These are phyloP conservation scores for Ictalurus furcatus DNA, from an alignment of 2,113 vertebrate genomes.

Conservation along the genomic window DNA sequence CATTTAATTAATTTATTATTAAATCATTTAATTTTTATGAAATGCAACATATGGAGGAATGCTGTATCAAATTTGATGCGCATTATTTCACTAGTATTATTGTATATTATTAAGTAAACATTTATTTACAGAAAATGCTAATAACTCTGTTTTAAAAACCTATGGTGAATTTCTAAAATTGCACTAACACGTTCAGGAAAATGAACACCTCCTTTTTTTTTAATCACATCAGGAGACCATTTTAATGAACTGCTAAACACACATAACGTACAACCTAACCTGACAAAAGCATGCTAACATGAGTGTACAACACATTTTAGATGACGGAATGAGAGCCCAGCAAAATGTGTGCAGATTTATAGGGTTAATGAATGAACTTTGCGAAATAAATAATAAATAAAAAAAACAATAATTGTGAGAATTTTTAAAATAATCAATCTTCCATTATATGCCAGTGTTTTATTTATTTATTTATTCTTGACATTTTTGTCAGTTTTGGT, in stretches of 20 bases:
- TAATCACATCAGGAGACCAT: not conserved
- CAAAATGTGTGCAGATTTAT: not conserved
- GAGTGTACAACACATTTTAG: not conserved
- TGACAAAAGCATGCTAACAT: not conserved
- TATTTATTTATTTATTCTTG: not conserved
- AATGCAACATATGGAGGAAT: not conserved
- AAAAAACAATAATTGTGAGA: not conserved
- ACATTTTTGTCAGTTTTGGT: not conserved
- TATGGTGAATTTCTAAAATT: not conserved
- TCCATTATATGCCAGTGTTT: not conserved
- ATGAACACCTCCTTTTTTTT: not conserved
- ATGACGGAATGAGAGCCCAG: not conserved
- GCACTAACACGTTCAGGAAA: not conserved
- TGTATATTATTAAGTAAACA: not conserved
- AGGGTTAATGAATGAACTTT: not conserved
- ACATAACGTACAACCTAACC: not conserved
- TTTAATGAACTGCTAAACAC: not conserved
- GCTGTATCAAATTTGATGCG: not conserved
- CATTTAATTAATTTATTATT: not conserved
- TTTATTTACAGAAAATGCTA: not conserved
- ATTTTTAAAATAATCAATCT: not conserved
- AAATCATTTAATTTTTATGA: too few species aligned
- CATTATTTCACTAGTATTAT: not conserved
- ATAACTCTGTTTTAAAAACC: not conserved
- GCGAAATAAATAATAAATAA: not conserved